phyloP scores from a whole-genome alignment of 2,888 invertebrate species.

The Yponomeuta evonymella region DNA sequence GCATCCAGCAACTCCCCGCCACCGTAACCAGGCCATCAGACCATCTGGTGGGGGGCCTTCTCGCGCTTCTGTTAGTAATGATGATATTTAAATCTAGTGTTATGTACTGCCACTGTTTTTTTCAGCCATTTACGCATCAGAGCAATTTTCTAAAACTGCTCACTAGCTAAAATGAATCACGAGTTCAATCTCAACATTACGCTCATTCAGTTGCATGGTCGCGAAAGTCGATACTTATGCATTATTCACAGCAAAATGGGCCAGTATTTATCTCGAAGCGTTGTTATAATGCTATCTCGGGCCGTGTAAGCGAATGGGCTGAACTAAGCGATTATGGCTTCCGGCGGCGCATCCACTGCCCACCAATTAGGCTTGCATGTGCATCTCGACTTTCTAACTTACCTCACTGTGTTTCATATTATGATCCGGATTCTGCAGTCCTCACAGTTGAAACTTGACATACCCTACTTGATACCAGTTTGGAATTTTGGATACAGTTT shows the following conservation, averaged over 20 bases:
- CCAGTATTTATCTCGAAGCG: slow-evolving; percentile 28
- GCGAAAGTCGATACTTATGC: slow-evolving; percentile 11
- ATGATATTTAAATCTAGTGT: no score
- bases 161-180: not conserved
- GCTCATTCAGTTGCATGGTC: not conserved
- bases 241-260: slow-evolving; percentile 5
- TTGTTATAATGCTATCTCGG: slow-evolving; percentile 31
- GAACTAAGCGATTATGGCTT: slow-evolving; percentile 45
- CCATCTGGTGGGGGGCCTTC: no score
- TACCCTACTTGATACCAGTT: not conserved
- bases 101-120: not conserved
- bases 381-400: slow-evolving; percentile 23
- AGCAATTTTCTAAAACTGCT: not conserved
- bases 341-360: slow-evolving; percentile 36
- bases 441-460: not conserved
- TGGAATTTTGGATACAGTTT: not conserved
- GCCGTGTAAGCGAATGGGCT: slow-evolving; percentile 36
- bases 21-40: no score
- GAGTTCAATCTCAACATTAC: not conserved
- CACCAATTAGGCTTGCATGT: slow-evolving; percentile 30
- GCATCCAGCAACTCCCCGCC: no score
- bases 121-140: not conserved
- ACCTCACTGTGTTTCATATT: not conserved
- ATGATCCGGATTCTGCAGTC: not conserved
- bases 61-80: no score